Evolutionary conservation across 2,888 invertebrate species (phyloP).

Genomic region (Ophion ellenae): DNA sequence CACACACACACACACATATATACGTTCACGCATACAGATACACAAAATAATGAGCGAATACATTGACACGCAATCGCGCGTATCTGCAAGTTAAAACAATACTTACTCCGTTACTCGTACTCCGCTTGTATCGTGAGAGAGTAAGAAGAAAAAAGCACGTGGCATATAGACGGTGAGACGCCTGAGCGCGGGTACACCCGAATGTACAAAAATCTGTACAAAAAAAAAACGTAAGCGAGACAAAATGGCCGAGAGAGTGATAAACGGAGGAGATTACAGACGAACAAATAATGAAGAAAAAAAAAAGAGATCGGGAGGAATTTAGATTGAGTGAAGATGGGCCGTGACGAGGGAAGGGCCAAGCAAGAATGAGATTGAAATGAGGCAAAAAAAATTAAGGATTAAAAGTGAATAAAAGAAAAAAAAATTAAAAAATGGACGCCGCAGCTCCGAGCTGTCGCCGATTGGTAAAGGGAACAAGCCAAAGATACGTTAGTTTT

Average conservation of each 20-base stretch:
- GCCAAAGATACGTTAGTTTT: slow-evolving; percentile 92
- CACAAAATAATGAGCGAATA: slow-evolving; percentile 6
- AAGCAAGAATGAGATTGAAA: slow-evolving; percentile 9
- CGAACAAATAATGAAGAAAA: slow-evolving; percentile 33
- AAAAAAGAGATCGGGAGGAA: slow-evolving; percentile 27
- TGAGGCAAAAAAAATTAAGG: slow-evolving; percentile 72
- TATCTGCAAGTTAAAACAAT: slow-evolving; percentile 37
- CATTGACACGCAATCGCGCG: slow-evolving; percentile 36
- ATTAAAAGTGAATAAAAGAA: slow-evolving; percentile 61
- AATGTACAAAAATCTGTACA: slow-evolving; percentile 57
- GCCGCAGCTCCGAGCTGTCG: slow-evolving; percentile 79
- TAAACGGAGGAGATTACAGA: slow-evolving; percentile 18
- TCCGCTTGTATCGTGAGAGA: slow-evolving; percentile 5
- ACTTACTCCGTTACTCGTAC: slow-evolving; percentile 1
- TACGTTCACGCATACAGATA: slow-evolving; percentile 55
- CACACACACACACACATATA: slow-evolving; percentile 27
- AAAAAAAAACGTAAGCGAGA: slow-evolving; percentile 16
- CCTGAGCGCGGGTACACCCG: slow-evolving; percentile 32
- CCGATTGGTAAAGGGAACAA: slow-evolving; percentile 92
- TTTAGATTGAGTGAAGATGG: slow-evolving; percentile 41
- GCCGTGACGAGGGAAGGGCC: slow-evolving; percentile 75
- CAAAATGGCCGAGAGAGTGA: slow-evolving; percentile 24
- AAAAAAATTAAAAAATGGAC: slow-evolving; percentile 73
- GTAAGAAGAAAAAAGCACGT: slow-evolving; percentile 31
- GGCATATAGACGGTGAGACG: slow-evolving; percentile 30